phyloP scores from a whole-genome alignment of 1,140 invertebrate genomes.

The Orius laevigatus region DNA sequence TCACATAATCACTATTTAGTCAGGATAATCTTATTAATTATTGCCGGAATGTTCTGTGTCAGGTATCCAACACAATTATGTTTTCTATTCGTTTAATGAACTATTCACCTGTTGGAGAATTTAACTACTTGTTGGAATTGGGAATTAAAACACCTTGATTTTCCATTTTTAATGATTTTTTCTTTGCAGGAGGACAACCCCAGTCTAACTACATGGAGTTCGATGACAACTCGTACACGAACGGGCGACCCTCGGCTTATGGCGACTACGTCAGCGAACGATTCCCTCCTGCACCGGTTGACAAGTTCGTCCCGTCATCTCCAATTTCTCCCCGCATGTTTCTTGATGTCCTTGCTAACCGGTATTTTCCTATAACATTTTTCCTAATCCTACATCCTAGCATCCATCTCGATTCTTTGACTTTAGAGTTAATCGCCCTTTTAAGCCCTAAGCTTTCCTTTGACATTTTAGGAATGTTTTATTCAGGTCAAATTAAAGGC shows the following conservation, averaged over 20 bases:
- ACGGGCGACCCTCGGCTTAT: conserved; percentile 30
- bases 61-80: no score
- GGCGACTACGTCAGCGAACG: conserved; percentile 32
- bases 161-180: no score
- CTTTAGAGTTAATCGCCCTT: not conserved
- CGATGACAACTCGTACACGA: conserved; percentile 32
- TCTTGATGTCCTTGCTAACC: conserved; percentile 2
- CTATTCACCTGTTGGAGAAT: no score
- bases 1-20: no score
- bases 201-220: conserved; percentile 28
- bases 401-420: not conserved
- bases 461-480: no score
- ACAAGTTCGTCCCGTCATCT: conserved; percentile 14
- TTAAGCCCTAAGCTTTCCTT: no score
- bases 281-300: conserved; percentile 18
- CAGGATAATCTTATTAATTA: no score
- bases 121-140: no score
- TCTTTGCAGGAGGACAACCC: conserved; percentile 24
- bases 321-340: conserved; percentile 6
- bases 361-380: conserved; percentile 1
- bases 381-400: not conserved
- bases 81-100: no score
- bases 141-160: no score
- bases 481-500: no score
- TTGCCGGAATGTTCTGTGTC: no score